phyloP scores from a whole-genome alignment of 1,140 invertebrate genomes.

The Atta cephalotes region DNA sequence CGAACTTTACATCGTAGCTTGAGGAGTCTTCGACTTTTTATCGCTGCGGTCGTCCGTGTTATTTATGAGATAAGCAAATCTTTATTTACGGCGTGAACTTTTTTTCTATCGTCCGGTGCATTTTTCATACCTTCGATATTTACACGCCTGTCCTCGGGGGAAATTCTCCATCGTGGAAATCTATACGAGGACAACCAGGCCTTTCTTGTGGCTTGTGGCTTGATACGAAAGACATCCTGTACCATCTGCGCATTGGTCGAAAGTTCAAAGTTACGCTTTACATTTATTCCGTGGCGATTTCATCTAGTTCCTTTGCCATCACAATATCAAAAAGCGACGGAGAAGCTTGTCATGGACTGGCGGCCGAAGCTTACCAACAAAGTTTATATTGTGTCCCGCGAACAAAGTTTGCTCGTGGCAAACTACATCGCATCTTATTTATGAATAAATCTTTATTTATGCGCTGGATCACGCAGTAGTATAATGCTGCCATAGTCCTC shows the following conservation, averaged over 20 bases:
- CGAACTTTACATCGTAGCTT: conserved; percentile 44
- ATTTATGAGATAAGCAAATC: conserved; percentile 57
- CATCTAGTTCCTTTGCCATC: conserved; percentile 25
- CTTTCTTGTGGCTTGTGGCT: not conserved
- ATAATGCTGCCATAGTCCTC: conserved; percentile 32
- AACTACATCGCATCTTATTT: conserved; percentile 61
- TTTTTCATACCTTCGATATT: conserved; percentile 52
- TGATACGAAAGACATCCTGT: conserved; percentile 8
- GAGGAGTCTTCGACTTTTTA: conserved; percentile 46
- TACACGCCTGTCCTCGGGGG: conserved; percentile 35
- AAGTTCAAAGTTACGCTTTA: conserved; percentile 46
- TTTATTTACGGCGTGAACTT: conserved; percentile 53
- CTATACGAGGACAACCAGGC: not conserved
- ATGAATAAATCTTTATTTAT: conserved; percentile 66
- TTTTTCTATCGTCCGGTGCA: conserved; percentile 41
- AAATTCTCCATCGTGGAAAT: conserved; percentile 18
- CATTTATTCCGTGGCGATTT: conserved; percentile 52
- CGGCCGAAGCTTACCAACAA: conserved; percentile 49
- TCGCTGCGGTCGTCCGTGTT: conserved; percentile 35
- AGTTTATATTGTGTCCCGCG: conserved; percentile 58
- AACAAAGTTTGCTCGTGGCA: conserved; percentile 53
- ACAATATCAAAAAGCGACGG: conserved; percentile 49
- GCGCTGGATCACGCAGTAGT: conserved; percentile 43
- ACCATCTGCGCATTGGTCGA: not conserved
- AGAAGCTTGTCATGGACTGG: conserved; percentile 21